Evolutionary conservation across 2,113 vertebrate species (phyloP), one percentile per base, ranked within the genome.

Genomic region (Sphyrna mokarran): DNA sequence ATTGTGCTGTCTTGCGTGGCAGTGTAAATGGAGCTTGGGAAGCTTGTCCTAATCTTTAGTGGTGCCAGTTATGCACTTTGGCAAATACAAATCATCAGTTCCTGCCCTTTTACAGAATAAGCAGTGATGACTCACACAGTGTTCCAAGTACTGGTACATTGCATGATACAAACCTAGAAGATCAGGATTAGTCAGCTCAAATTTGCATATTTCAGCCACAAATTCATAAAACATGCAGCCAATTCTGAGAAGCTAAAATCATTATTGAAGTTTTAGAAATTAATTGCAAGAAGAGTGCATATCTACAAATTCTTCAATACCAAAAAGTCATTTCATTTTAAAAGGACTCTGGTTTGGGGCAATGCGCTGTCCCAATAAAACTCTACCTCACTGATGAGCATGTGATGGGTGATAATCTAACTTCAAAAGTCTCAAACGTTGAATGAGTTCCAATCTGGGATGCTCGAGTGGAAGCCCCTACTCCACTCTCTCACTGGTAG

Each of bases 31-130:
- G 58, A n/a, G 58, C 63, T 91, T 91, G 29, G 87, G 61, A 29
- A 63, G 89, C 22, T 66, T 93, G 87, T 61, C 54, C 26, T 66
- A 66, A 93, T 93, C 58, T 93, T 93, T 66, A 37, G 61, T 37
- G 89, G 66, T 66, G 89, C 61, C 87, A 66, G 8, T 93, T 93
- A 66, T 93, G 63, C 89, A 66, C 61, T 37, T 66, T 68, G 61
- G 61, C n/a, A 93, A 93, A 68, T 93, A 66, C 89, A 93, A 93
- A 37, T 93, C 29, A 93, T 40, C 33, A 66, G 87, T 63, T 63
- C 87, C 29, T n/a, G 87, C 80, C 80, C 80, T 43, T 83, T 83
- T 40, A 54, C 23, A 89, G 26, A 89, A 58, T 29, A 87, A 87
- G 85, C 7, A 2, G 13, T 83, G 9, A n/a, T 83, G 37, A 83